Evolutionary conservation across 64 coral and sea anemone species (phyloP).

Genomic region (Stylophora pistillata): DNA sequence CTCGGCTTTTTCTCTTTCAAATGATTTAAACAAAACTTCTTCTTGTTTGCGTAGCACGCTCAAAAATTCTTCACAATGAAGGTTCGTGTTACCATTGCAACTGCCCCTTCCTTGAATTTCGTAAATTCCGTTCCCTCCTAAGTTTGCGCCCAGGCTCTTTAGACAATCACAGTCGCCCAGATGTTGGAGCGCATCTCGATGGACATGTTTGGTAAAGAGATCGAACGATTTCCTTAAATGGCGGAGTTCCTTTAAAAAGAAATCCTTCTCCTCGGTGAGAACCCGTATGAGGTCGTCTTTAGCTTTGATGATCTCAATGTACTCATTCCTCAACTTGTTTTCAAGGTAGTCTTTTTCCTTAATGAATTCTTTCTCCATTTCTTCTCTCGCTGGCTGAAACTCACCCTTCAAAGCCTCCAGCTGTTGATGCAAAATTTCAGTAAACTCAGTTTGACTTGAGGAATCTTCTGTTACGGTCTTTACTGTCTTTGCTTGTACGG

Average conservation of each 20-base stretch:
- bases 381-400: constrained; percentile 19
- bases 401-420: constrained; percentile 18
- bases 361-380: constrained; percentile 29
- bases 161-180: background rate
- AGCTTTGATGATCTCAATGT: constrained; percentile 36
- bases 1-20: constrained; percentile 52
- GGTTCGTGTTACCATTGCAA: background rate
- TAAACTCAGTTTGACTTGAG: constrained; percentile 42
- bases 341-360: constrained; percentile 43
- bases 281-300: constrained; percentile 58
- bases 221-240: constrained; percentile 55
- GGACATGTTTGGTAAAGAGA: constrained; percentile 30
- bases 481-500: background rate
- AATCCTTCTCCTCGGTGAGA: constrained; percentile 62
- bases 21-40: constrained; percentile 20
- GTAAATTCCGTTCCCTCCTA: background rate
- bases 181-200: constrained; percentile 5
- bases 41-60: constrained; percentile 55
- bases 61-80: constrained; percentile 19
- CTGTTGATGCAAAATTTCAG: constrained; percentile 24
- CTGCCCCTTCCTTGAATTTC: background rate
- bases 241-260: constrained; percentile 36
- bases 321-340: constrained; percentile 18
- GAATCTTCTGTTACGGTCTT: background rate
- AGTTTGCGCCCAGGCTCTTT: background rate